phyloP scores from a whole-genome alignment of 92 coral and sea anemone species.

The Phenganax subtilis region DNA sequence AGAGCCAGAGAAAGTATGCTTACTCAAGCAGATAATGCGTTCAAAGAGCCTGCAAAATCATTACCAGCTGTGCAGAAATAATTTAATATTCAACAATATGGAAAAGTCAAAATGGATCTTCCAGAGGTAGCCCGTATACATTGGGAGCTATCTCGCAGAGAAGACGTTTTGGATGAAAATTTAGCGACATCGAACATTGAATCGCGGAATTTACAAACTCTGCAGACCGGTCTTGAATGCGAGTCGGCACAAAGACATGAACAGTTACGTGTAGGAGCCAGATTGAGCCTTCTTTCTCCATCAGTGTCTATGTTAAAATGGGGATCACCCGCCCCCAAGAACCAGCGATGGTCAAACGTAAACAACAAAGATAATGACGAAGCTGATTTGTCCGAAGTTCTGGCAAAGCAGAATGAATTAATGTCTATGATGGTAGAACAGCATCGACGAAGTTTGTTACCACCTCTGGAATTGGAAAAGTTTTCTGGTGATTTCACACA shows the following conservation, averaged over 20 bases:
- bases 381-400: not conserved
- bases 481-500: not conserved
- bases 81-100: slow-evolving; percentile 1
- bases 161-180: not conserved
- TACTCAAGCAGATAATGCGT: not conserved
- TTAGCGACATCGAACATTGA: not conserved
- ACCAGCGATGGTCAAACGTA: too few species aligned
- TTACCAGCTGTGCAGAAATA: not conserved
- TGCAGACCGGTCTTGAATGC: not conserved
- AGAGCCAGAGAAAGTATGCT: slow-evolving; percentile 8
- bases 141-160: not conserved
- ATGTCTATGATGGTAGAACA: not conserved
- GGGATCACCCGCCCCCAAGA: too few species aligned
- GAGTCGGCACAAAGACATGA: not conserved
- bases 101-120: too few species aligned
- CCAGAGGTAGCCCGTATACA: too few species aligned
- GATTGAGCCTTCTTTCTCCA: too few species aligned
- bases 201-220: not conserved
- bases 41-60: not conserved
- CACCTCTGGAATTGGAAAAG: not conserved
- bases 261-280: not conserved
- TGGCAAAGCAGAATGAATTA: not conserved
- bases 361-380: not conserved
- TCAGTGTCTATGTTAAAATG: too few species aligned
- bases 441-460: not conserved